These are phyloP conservation scores for Phataginus tetradactyla DNA, from an alignment of 2,797 vertebrate genomes.

Conservation along the genomic window DNA sequence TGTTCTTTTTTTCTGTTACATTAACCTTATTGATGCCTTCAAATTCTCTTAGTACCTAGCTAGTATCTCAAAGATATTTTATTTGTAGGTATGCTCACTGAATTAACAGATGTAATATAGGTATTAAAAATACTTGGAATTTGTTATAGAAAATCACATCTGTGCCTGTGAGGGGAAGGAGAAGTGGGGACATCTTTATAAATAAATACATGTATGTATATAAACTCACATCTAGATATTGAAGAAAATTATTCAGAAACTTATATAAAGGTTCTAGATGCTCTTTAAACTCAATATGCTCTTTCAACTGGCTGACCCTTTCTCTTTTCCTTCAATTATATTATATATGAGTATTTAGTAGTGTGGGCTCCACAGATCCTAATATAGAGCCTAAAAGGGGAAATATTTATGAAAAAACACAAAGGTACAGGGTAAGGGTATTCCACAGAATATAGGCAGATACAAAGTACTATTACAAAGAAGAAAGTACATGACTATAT, in stretches of 20 bases:
- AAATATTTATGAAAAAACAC: conserved; percentile 29
- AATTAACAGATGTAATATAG: background rate
- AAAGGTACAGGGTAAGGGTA: conserved; percentile 3
- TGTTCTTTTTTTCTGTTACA: background rate
- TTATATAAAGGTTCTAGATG: background rate
- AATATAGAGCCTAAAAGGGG: background rate
- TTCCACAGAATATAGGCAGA: conserved; percentile 21
- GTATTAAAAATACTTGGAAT: conserved; percentile 12
- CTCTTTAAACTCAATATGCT: conserved; percentile 16
- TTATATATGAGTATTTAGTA: background rate
- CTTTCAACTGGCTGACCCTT: conserved; percentile 8
- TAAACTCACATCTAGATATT: background rate
- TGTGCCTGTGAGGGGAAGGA: background rate
- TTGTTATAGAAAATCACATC: conserved; percentile 15
- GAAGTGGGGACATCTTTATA: background rate
- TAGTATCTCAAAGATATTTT: conserved; percentile 13
- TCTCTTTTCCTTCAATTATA: conserved; percentile 49
- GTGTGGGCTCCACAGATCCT: background rate
- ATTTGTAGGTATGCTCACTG: conserved; percentile 12
- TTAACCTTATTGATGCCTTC: background rate
- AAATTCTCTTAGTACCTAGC: conserved; percentile 20
- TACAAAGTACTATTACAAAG: conserved; percentile 43
- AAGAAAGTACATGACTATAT: conserved; percentile 29
- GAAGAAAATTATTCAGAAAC: conserved; percentile 4
- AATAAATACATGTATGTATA: background rate